These are phyloP conservation scores for Holothuria scabra DNA, from an alignment of 53 echinoderm and acorn worm species.

Conservation along the genomic window DNA sequence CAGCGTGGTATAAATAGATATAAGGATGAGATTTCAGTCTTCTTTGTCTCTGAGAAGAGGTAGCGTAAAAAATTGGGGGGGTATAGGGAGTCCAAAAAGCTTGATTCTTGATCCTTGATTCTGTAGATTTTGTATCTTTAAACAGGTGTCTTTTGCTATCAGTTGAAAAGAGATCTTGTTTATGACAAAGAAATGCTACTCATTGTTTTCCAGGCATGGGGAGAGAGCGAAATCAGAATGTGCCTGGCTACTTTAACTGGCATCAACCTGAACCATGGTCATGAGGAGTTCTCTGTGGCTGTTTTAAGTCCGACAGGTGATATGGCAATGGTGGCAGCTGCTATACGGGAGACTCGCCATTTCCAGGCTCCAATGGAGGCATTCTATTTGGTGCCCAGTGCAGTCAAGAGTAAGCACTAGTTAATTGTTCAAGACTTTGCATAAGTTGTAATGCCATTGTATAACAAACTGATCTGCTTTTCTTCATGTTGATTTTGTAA, in stretches of 20 bases:
- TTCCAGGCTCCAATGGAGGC: constrained; percentile 13
- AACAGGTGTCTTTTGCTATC: no score
- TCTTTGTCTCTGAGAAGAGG: no score
- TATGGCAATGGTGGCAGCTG: neutral
- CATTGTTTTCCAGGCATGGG: neutral
- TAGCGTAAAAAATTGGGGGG: no score
- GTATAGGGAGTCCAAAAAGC: no score
- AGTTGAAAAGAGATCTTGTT: no score
- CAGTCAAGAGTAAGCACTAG: neutral
- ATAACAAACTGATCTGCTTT: neutral
- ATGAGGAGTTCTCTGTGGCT: neutral
- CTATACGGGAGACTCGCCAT: neutral
- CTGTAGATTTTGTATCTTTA: neutral
- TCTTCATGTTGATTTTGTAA: no score
- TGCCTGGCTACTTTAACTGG: neutral
- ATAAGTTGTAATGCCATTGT: neutral
- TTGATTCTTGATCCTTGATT: neutral
- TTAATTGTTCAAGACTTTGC: neutral
- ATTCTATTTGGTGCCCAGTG: constrained; percentile 1
- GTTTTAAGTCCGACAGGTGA: constrained; percentile 1
- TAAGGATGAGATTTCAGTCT: no score
- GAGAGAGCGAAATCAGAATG: neutral
- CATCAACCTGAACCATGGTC: constrained; percentile 18
- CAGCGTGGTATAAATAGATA: no score
- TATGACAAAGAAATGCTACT: neutral